These are phyloP conservation scores for Ochotona princeps DNA, from an alignment of 2,113 vertebrate genomes.

Conservation along the genomic window DNA sequence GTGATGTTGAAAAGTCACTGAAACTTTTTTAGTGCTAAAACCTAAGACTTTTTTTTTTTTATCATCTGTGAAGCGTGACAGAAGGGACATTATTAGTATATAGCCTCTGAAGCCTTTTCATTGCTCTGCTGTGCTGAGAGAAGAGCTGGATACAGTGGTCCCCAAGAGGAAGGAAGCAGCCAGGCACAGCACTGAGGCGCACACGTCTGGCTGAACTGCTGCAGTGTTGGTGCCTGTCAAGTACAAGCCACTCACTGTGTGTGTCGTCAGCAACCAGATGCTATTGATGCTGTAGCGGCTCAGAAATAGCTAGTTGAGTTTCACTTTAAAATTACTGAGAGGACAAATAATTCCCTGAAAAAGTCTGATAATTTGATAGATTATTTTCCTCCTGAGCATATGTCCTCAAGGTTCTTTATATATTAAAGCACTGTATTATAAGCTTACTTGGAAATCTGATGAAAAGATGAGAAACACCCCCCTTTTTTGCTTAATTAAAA, in stretches of 20 bases:
- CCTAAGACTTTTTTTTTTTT: conserved; percentile 27
- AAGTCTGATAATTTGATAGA: background rate
- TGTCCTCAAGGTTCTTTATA: background rate
- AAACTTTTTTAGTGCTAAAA: background rate
- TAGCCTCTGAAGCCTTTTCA: background rate
- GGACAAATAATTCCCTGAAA: conserved; percentile 26
- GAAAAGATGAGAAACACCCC: background rate
- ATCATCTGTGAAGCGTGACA: background rate
- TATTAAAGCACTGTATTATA: background rate
- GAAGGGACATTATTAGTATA: background rate
- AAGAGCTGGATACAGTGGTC: background rate
- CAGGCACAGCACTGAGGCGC: background rate
- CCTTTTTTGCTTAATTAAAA: background rate
- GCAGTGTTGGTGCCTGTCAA: background rate
- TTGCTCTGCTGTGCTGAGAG: conserved; percentile 4
- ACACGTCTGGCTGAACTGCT: background rate
- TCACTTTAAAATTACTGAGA: background rate
- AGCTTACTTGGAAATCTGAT: background rate
- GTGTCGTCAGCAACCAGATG: background rate
- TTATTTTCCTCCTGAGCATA: background rate
- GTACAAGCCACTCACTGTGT: background rate
- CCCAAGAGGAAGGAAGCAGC: background rate
- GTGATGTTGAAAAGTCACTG: conserved; percentile 1
- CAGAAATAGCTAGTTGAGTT: background rate
- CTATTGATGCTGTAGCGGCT: background rate